Percentiles rank a stretch among this genome's conserved stretches.
These are phyloP conservation scores for Oreocharis arfaki DNA, from an alignment of 2,113 vertebrate species.

Conservation along the genomic window DNA sequence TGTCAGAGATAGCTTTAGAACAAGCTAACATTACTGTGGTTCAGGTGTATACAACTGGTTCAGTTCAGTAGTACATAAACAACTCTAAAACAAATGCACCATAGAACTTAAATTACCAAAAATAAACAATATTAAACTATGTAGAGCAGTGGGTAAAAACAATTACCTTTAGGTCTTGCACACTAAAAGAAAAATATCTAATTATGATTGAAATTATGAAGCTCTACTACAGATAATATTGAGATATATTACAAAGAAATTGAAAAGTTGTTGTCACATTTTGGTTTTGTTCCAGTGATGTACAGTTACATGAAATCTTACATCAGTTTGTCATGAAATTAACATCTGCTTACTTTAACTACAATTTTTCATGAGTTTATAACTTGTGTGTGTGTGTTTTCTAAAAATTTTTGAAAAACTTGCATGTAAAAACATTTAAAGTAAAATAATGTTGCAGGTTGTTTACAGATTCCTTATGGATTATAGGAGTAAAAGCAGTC, in stretches of 20 bases:
- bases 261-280: conserved; percentile 70
- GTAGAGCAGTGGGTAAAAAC: conserved; percentile 49
- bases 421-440: conserved; percentile 56
- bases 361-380: conserved; percentile 20
- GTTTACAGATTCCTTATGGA: conserved; percentile 43
- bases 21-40: conserved; percentile 77
- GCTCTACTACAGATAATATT: conserved; percentile 38
- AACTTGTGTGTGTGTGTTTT: background rate
- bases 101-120: conserved; percentile 75
- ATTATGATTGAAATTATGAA: conserved; percentile 53
- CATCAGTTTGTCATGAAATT: conserved; percentile 44
- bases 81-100: conserved; percentile 68
- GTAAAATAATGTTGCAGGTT: conserved; percentile 59
- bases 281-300: conserved; percentile 74
- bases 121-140: conserved; percentile 64
- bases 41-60: conserved; percentile 78
- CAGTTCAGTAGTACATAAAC: conserved; percentile 79
- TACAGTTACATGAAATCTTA: conserved; percentile 61
- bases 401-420: conserved; percentile 39
- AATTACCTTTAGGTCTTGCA: conserved; percentile 49
- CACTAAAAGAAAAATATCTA: conserved; percentile 57
- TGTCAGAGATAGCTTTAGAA: conserved; percentile 82
- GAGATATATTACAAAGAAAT: conserved; percentile 50
- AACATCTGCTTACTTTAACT: conserved; percentile 41
- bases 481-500: conserved; percentile 60